These are phyloP conservation scores for Polydrusus cervinus DNA, from an alignment of 2,888 invertebrate species.

Conservation along the genomic window DNA sequence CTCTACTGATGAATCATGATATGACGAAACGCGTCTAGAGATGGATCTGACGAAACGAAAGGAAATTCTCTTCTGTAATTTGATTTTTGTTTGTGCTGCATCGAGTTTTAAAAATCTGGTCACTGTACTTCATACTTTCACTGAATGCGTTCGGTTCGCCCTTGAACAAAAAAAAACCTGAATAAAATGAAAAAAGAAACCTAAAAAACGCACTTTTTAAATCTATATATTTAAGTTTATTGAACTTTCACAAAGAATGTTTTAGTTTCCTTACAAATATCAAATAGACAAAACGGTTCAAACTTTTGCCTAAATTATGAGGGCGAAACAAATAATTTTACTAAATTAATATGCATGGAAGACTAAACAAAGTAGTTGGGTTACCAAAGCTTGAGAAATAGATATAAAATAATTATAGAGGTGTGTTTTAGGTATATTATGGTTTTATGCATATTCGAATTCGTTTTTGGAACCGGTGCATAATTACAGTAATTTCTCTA, in stretches of 20 bases:
- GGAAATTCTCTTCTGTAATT: too few relatives aligned
- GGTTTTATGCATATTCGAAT: slow-evolving; percentile 41
- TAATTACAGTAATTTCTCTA: slow-evolving; percentile 22
- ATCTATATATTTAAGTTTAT: too few relatives aligned
- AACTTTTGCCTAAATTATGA: slow-evolving; percentile 17
- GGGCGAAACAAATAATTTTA: slow-evolving; percentile 32
- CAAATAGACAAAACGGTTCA: slow-evolving; percentile 21
- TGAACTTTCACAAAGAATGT: neutral
- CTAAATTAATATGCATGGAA: slow-evolving; percentile 49
- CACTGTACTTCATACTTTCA: too few relatives aligned
- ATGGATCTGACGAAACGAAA: too few relatives aligned
- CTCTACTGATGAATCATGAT: too few relatives aligned
- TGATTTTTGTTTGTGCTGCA: too few relatives aligned
- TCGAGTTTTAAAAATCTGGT: too few relatives aligned
- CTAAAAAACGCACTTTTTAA: too few relatives aligned
- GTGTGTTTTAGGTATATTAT: slow-evolving; percentile 21
- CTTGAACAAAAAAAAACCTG: too few relatives aligned
- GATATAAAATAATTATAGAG: slow-evolving; percentile 39
- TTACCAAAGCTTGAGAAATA: slow-evolving; percentile 34
- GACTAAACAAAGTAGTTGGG: slow-evolving; percentile 51
- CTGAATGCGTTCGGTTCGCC: too few relatives aligned
- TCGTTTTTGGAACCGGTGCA: slow-evolving; percentile 4
- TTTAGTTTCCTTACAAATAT: slow-evolving; percentile 1
- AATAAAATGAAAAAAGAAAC: too few relatives aligned
- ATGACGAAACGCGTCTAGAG: too few relatives aligned